Conservation (phyloP, 2,113 vertebrate species). For the Tringa solitaria region DNA sequence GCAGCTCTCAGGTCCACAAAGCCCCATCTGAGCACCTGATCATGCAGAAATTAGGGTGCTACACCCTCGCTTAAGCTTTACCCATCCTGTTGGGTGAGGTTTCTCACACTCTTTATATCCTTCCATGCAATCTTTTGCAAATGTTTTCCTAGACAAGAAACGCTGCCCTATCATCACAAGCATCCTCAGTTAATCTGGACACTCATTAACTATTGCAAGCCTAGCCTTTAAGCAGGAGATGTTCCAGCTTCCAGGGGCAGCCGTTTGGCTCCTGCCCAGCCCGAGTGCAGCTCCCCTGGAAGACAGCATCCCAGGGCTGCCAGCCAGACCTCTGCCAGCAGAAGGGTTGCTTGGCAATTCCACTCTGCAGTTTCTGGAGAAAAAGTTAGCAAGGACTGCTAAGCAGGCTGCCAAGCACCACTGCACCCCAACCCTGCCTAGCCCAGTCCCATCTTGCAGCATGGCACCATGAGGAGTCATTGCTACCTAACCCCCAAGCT, state of each 20-base stretch:
- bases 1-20: not conserved
- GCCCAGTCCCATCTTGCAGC: not conserved
- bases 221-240: not conserved
- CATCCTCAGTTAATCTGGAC: not conserved
- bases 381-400: not conserved
- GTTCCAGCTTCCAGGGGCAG: not conserved
- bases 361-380: not conserved
- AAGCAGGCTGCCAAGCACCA: not conserved
- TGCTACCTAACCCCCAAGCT: rapidly evolving
- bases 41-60: not conserved
- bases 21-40: not conserved
- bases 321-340: not conserved
- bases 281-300: not conserved
- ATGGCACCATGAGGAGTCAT: not conserved
- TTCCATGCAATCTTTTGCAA: not conserved
- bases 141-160: not conserved
- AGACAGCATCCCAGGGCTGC: not conserved
- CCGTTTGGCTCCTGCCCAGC: not conserved
- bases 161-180: not conserved
- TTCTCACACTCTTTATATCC: not conserved
- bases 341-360: not conserved
- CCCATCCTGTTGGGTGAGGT: not conserved
- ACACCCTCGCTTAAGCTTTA: not conserved
- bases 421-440: not conserved
- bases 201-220: not conserved